These are phyloP conservation scores for Tragelaphus scriptus DNA, from an alignment of 2,113 vertebrate genomes.

Conservation along the genomic window DNA sequence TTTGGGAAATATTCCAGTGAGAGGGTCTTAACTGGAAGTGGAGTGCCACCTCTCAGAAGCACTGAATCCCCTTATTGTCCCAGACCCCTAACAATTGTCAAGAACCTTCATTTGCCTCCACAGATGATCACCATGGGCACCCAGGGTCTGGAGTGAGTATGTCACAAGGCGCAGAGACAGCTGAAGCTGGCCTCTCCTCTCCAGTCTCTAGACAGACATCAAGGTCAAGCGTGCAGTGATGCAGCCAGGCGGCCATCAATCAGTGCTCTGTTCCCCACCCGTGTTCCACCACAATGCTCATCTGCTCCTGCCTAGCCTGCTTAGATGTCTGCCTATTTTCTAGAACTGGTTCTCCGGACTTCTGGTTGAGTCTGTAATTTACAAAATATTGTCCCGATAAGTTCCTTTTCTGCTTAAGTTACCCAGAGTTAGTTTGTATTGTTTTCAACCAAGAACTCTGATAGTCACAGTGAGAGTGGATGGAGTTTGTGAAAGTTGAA, in stretches of 20 bases:
- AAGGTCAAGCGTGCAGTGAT: background rate
- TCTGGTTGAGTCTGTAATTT: background rate
- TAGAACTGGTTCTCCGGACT: background rate
- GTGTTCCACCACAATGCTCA: background rate
- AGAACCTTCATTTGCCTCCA: background rate
- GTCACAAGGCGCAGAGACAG: background rate
- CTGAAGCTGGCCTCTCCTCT: background rate
- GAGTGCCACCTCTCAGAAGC: background rate
- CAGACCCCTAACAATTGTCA: background rate
- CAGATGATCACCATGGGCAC: background rate
- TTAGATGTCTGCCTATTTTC: background rate
- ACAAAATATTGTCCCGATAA: background rate
- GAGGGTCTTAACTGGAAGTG: background rate
- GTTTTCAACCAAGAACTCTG: background rate
- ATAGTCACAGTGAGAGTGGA: background rate
- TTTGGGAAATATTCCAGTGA: background rate
- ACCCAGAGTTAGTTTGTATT: background rate
- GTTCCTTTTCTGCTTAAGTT: background rate
- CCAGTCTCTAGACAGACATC: background rate
- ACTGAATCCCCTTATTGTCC: background rate
- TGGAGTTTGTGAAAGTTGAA: background rate
- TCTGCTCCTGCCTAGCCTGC: background rate
- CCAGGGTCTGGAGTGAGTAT: background rate
- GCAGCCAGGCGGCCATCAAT: accelerated
- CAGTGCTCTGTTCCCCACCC: background rate